Conservation (phyloP, 1,140 invertebrate genomes). For the Laodelphax striatellus region DNA sequence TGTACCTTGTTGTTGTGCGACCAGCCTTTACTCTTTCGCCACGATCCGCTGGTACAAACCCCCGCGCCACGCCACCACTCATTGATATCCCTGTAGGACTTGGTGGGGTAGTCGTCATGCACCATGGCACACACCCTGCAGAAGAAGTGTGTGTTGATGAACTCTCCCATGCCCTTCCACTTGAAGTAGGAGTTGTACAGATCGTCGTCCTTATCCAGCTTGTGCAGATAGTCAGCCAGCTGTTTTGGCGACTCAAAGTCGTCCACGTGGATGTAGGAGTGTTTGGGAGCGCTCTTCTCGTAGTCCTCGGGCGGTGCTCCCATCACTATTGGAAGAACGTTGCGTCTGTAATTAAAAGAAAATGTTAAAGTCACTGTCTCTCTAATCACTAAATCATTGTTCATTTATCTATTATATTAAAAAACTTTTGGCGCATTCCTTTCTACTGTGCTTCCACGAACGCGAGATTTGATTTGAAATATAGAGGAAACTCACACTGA, state of each 20-base stretch:
- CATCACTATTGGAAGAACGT: slow-evolving; percentile 89
- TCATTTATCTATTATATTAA: no score
- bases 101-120: slow-evolving; percentile 54
- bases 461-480: no score
- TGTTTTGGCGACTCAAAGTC: slow-evolving; percentile 79
- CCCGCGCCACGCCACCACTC: slow-evolving; percentile 75
- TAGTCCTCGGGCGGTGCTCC: slow-evolving; percentile 87
- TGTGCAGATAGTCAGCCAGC: slow-evolving; percentile 73
- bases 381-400: no score
- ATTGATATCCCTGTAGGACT: slow-evolving; percentile 69
- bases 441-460: no score
- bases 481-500: no score
- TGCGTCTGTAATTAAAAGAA: slow-evolving; percentile 48
- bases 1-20: neutral
- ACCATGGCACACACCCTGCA: slow-evolving; percentile 86
- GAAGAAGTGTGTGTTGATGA: slow-evolving; percentile 92
- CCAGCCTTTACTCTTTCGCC: slow-evolving; percentile 17
- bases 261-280: slow-evolving; percentile 88
- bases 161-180: slow-evolving; percentile 83
- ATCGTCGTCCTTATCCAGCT: slow-evolving; percentile 71
- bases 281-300: slow-evolving; percentile 67
- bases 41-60: slow-evolving; percentile 41
- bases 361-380: no score
- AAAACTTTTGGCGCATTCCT: no score
- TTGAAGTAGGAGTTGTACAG: slow-evolving; percentile 88